Percentiles rank a stretch among this genome's conserved stretches.
These are phyloP conservation scores for Cygnus atratus DNA, from an alignment of 2,113 vertebrate species.

Conservation along the genomic window DNA sequence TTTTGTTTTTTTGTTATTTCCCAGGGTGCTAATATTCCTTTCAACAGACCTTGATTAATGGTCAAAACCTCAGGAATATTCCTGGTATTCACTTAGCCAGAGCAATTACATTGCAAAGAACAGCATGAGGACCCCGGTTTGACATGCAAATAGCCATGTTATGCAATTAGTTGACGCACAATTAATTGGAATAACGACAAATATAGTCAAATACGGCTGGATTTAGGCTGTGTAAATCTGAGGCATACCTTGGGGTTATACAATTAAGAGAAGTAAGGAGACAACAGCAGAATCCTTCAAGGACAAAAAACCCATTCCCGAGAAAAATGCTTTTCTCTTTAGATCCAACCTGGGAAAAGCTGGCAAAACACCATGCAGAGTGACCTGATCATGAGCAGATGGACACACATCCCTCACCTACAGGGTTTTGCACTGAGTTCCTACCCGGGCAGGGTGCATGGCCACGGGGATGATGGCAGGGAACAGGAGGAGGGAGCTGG, in stretches of 20 bases:
- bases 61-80: slow-evolving; percentile 60
- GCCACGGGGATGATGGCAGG: neutral
- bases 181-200: slow-evolving; percentile 73
- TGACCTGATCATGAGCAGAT: neutral
- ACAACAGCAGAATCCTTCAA: slow-evolving; percentile 38
- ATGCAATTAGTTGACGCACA: slow-evolving; percentile 71
- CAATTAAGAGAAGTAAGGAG: slow-evolving; percentile 39
- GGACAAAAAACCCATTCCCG: slow-evolving; percentile 48
- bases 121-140: slow-evolving; percentile 59
- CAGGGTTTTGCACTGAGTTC: neutral
- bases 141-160: slow-evolving; percentile 72
- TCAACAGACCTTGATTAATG: slow-evolving; percentile 59
- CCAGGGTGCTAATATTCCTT: slow-evolving; percentile 61
- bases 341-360: slow-evolving; percentile 8
- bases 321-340: slow-evolving; percentile 20
- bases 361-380: neutral
- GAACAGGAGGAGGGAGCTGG: neutral
- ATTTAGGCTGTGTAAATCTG: slow-evolving; percentile 60
- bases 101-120: slow-evolving; percentile 68
- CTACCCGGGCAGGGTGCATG: fast-evolving
- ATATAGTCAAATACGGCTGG: slow-evolving; percentile 64
- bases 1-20: neutral
- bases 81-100: slow-evolving; percentile 72
- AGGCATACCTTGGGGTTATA: slow-evolving; percentile 45
- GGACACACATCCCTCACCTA: neutral